phyloP scores from a whole-genome alignment of 2,797 vertebrate species.

The Anguilla megastoma region DNA sequence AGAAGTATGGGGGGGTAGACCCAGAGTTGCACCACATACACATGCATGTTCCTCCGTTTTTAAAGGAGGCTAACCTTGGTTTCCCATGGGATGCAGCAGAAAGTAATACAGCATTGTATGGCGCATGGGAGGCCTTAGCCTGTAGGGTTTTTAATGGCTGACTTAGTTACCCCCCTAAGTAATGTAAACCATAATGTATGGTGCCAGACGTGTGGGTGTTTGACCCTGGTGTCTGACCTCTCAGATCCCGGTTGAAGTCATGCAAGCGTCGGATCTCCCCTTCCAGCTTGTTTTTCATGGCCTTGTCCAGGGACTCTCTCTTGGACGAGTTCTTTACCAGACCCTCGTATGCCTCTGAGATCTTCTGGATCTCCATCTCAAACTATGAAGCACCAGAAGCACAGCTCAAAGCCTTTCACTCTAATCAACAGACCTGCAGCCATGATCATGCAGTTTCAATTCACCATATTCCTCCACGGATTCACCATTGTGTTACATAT shows the following conservation, averaged over 20 bases:
- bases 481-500: not conserved
- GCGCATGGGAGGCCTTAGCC: not conserved
- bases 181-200: slow-evolving; percentile 8
- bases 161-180: slow-evolving; percentile 3
- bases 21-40: too few relatives aligned
- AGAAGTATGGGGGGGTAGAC: not conserved
- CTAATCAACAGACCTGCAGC: not conserved
- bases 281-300: slow-evolving; percentile 81
- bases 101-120: slow-evolving; percentile 5
- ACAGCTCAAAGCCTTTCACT: not conserved
- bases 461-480: not conserved
- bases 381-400: slow-evolving; percentile 64
- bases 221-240: slow-evolving; percentile 62
- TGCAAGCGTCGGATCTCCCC: slow-evolving; percentile 83
- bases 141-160: slow-evolving; percentile 41
- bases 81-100: slow-evolving; percentile 10
- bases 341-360: slow-evolving; percentile 82
- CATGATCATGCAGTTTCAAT: slow-evolving; percentile 4
- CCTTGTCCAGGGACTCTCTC: slow-evolving; percentile 81
- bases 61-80: slow-evolving; percentile 6
- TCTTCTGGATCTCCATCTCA: slow-evolving; percentile 79
- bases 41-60: not conserved
- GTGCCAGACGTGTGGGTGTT: slow-evolving; percentile 24
- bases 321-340: slow-evolving; percentile 81
- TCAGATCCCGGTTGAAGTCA: slow-evolving; percentile 84